phyloP scores from a whole-genome alignment of 2,797 vertebrate genomes.

The Leptoclinus maculatus region DNA sequence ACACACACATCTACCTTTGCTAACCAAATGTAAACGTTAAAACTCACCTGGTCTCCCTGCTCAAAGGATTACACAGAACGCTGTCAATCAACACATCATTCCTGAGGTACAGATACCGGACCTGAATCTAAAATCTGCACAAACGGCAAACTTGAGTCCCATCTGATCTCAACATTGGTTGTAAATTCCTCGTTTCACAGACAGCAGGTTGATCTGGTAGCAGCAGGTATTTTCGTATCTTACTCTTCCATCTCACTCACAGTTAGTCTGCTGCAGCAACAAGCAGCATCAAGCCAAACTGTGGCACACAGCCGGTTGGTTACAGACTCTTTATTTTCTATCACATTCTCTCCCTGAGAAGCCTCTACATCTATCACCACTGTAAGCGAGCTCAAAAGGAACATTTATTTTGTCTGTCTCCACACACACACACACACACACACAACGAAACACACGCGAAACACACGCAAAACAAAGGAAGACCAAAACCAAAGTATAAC shows the following conservation, averaged over 20 bases:
- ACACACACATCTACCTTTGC: neutral
- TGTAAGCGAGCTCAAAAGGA: constrained; percentile 15
- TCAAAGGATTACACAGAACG: constrained; percentile 16
- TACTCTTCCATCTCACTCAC: constrained; percentile 39
- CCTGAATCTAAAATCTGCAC: constrained; percentile 23
- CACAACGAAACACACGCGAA: too few species aligned
- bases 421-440: neutral
- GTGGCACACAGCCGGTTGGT: constrained; percentile 42
- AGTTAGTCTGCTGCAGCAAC: constrained; percentile 31
- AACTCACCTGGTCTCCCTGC: constrained; percentile 23
- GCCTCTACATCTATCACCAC: constrained; percentile 32
- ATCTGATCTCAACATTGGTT: constrained; percentile 7
- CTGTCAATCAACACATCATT: constrained; percentile 11
- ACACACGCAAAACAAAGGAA: neutral
- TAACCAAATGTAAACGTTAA: constrained; percentile 1
- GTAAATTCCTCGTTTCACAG: constrained; percentile 19
- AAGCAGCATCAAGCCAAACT: constrained; percentile 53
- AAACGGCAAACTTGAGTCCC: neutral
- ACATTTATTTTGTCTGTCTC: constrained; percentile 30
- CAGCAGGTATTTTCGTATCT: constrained; percentile 54
- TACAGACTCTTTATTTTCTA: constrained; percentile 40
- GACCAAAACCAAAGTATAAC: too few species aligned
- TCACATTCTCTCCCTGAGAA: constrained; percentile 30
- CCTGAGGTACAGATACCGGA: neutral
- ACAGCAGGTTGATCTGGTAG: constrained; percentile 41